A percentile compares a stretch with the other conserved stretches of the same genome.
Evolutionary conservation across 1,140 invertebrate genomes (phyloP).

Genomic region (Zeugodacus cucurbitae): DNA sequence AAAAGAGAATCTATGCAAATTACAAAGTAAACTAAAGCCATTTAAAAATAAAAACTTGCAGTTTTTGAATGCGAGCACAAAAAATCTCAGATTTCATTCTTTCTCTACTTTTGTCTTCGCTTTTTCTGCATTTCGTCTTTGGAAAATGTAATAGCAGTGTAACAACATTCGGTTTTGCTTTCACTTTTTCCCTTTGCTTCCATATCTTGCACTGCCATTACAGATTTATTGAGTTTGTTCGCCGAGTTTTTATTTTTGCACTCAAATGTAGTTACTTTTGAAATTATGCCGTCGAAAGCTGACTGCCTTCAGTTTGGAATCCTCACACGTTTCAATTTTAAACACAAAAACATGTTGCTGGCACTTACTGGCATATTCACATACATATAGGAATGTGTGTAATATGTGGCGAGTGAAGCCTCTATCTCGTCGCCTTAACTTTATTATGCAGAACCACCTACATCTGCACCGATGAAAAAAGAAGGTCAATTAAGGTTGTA

Average conservation of each 20-base stretch:
- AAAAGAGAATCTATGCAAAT: background rate
- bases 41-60: background rate
- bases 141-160: background rate
- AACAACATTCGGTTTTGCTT: background rate
- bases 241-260: background rate
- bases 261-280: background rate
- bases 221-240: background rate
- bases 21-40: background rate
- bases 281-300: background rate
- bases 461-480: background rate
- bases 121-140: background rate
- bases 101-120: background rate
- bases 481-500: conserved; percentile 5
- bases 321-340: background rate
- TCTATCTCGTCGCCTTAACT: background rate
- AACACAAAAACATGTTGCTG: background rate
- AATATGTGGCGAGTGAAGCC: too few relatives aligned
- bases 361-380: too few relatives aligned
- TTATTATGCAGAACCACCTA: background rate
- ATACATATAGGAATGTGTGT: too few relatives aligned
- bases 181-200: background rate
- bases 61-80: background rate
- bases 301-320: background rate
- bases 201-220: background rate
- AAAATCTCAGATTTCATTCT: background rate